Percentiles rank a stretch among this genome's conserved stretches.
These are phyloP conservation scores for Sebastes kiyomatsui DNA, from an alignment of 2,797 vertebrate genomes.

Conservation along the genomic window DNA sequence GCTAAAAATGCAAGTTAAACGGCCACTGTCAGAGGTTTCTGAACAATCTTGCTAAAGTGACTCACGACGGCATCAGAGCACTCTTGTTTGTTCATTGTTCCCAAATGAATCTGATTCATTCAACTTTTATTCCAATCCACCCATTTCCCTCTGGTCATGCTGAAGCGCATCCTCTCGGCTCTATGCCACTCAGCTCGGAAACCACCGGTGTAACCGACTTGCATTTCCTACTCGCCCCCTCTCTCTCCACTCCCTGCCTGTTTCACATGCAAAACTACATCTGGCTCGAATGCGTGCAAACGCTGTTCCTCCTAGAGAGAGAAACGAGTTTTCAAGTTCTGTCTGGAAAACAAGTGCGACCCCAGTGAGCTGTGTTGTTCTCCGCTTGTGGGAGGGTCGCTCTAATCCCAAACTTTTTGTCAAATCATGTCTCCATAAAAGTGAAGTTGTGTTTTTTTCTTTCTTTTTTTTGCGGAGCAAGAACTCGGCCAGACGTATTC, in stretches of 20 bases:
- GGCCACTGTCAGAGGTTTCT: background rate
- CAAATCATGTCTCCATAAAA: conserved; percentile 69
- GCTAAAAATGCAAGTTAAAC: background rate
- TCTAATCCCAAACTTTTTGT: conserved; percentile 65
- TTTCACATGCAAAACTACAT: conserved; percentile 47
- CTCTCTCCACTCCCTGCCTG: background rate
- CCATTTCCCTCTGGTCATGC: background rate
- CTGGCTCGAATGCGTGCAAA: conserved; percentile 29
- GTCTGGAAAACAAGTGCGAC: conserved; percentile 50
- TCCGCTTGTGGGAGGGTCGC: conserved; percentile 18
- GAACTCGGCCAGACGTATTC: conserved; percentile 51
- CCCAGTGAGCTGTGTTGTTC: conserved; percentile 49
- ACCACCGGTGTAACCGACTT: background rate
- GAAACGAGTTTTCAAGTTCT: conserved; percentile 19
- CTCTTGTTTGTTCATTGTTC: conserved; percentile 8
- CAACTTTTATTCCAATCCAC: background rate
- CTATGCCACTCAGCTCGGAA: background rate
- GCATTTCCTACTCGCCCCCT: conserved; percentile 23
- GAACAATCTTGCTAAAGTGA: background rate
- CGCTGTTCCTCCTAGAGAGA: conserved; percentile 12
- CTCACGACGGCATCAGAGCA: background rate
- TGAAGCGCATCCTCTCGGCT: background rate
- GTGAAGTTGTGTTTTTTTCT: conserved; percentile 68
- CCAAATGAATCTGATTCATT: conserved; percentile 21
- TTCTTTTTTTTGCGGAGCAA: conserved; percentile 32